Evolutionary conservation across 2,888 invertebrate species (phyloP), one percentile per base, ranked within the genome.

Genomic region (Eugnorisma glareosa): DNA sequence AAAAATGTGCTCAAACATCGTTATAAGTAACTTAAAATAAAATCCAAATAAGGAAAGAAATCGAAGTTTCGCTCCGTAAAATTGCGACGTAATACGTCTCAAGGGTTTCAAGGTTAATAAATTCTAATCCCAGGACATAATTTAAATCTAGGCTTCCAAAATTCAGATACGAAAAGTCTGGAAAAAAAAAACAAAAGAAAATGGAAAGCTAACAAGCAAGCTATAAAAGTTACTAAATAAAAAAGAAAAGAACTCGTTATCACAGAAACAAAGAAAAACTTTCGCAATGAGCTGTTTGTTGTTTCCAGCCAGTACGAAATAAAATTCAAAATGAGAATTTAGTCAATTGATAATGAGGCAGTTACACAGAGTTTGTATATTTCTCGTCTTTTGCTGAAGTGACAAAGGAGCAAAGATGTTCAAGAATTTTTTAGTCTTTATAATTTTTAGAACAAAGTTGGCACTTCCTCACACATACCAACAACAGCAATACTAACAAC

Each of bases 251-350:
- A 74, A 75, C 48, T 28, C 28, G n/a, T 31, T 31, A 48, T 67
- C 59, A 63, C 37, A 45, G 28, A 64, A 48, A 54, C 48, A 72
- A 85, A 75, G 18, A n/a, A 5, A 67, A 84, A 85, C 72, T 79
- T 84, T 84, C 28, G 59, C 66, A 79, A 82, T 79, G 68, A 79
- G 57, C 67, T 73, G 75, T 79, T 73, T 75, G 59, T 84, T 70
- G 45, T 86, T 79, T 74, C 31, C 57, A 71, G 70, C 31, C 75
- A 84, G 73, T 70, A 51, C 37, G 35, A 61, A 73, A 83, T 51
- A 59, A 70, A 70, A 57, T 73, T 70, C 66, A 67, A 83, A 83
- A 77, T 86, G 57, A 69, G 76, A 82, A 82, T 74, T 28, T 37
- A 81, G 57, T 37, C 57, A 66, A 85, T 68, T 51, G 48, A 4